Evolutionary conservation across 2,797 vertebrate genomes (phyloP).

Genomic region (Argya squamiceps): DNA sequence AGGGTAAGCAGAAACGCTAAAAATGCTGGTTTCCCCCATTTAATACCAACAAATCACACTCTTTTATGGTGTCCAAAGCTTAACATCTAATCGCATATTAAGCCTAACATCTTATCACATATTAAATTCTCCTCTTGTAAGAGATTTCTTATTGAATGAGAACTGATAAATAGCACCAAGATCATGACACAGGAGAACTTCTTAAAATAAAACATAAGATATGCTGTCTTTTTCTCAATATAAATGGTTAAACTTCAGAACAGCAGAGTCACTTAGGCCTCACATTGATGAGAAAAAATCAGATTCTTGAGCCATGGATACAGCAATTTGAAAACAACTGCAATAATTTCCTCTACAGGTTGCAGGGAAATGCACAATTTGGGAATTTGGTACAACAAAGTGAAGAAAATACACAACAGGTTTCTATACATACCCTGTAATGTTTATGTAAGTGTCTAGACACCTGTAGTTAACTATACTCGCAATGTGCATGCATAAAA

Average conservation of each 20-base stretch:
- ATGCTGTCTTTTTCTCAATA: background rate
- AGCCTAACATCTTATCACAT: background rate
- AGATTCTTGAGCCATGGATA: background rate
- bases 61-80: background rate
- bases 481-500: background rate
- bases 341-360: background rate
- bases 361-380: background rate
- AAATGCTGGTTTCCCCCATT: background rate
- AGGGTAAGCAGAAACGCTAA: background rate
- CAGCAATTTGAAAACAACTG: background rate
- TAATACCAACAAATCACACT: background rate
- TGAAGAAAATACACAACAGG: background rate
- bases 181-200: background rate
- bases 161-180: background rate
- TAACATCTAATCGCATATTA: background rate
- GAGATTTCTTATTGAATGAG: background rate
- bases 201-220: background rate
- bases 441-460: conserved; percentile 11
- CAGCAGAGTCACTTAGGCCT: background rate
- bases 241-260: background rate
- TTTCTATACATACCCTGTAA: background rate
- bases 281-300: background rate
- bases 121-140: background rate
- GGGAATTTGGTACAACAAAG: background rate
- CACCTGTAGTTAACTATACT: background rate